A percentile compares a stretch with the other conserved stretches of the same genome.
These are phyloP conservation scores for Hedychridium roseum DNA, from an alignment of 2,888 invertebrate genomes.

Conservation along the genomic window DNA sequence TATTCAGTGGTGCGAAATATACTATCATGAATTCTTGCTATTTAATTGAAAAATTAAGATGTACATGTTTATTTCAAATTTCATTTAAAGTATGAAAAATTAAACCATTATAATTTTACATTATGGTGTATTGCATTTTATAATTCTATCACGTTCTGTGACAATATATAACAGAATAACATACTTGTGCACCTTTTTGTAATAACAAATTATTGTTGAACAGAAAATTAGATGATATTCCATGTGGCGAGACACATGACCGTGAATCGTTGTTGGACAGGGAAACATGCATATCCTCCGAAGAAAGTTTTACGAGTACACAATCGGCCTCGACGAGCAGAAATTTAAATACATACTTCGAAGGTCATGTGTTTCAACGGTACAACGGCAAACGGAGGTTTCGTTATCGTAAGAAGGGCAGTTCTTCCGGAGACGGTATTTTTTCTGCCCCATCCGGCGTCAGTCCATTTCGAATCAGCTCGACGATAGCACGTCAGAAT, in stretches of 20 bases:
- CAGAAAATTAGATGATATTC: slow-evolving; percentile 24
- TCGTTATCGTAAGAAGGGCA: slow-evolving; percentile 33
- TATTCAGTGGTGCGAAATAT: not conserved
- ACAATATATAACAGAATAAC: no score
- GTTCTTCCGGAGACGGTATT: slow-evolving; percentile 27
- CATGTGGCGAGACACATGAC: slow-evolving; percentile 33
- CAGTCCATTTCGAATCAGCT: slow-evolving; percentile 45
- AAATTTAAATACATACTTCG: slow-evolving; percentile 26
- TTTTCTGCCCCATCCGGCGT: slow-evolving; percentile 48
- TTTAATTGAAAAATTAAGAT: not conserved
- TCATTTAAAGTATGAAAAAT: no score
- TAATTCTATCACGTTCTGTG: no score
- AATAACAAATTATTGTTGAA: not conserved
- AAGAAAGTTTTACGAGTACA: slow-evolving; percentile 30
- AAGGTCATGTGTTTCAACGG: slow-evolving; percentile 21
- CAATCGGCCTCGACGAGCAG: slow-evolving; percentile 14
- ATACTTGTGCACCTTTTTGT: no score
- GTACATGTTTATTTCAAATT: not conserved
- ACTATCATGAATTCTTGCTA: not conserved
- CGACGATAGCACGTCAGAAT: slow-evolving; percentile 40
- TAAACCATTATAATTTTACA: not conserved
- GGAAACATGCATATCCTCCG: slow-evolving; percentile 28
- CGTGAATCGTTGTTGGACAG: slow-evolving; percentile 34
- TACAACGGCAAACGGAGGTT: slow-evolving; percentile 24
- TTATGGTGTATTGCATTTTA: not conserved